Base-by-base conservation (phyloP, 2,888 invertebrate species). In the Xanthostigma xanthostigma region DNA sequence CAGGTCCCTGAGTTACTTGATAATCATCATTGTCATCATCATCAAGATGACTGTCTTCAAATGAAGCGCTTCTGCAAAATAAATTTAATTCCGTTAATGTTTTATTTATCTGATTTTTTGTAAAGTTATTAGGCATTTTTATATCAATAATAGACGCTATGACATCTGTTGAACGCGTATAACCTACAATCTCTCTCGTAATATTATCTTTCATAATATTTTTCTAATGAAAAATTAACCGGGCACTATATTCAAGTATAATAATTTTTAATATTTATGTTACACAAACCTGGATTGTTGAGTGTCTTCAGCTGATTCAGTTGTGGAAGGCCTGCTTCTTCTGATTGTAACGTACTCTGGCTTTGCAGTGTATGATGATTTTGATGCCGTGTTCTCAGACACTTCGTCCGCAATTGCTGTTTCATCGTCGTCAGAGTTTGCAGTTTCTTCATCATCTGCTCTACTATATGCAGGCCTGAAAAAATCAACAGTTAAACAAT, bases 321-420 rank as follows among this genome's bases (percentile, higher is more conserved):
- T 60, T 8, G 71, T 68, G 5, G 70, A 69, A 2, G 74, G 74
- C 53, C 76, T 69, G 50, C 71, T 74, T 56, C 83, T 68, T 57
- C 75, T 71, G 39, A 84, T 80, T 2, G 81, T 81, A 2, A 80
- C 78, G 57, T 84, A 84, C 59, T 80, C 77, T 2, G 79, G 79
- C 14, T 63, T 63, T 9, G 64, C 41, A 9, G 65, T 58, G 2
- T 68, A 67, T 13, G 68, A 65, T 9, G 61, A 64, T 0, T 62
- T 58, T 6, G 57, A 59, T n/a, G 56, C 48, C 11, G 60, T 62
- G 1, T 56, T 56, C 53, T 59, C 59, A 46, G 51, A 52, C 35
- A 46, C 52, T 33, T 54, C 54, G 44, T 60, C 55, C 39, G 55
- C 54, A 34, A 54, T 56, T 47, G 51, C 56, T 14, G 54, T 56